A percentile compares a stretch with the other conserved stretches of the same genome.
Evolutionary conservation across 2,888 invertebrate genomes (phyloP).

Genomic region (Molanna angustata): DNA sequence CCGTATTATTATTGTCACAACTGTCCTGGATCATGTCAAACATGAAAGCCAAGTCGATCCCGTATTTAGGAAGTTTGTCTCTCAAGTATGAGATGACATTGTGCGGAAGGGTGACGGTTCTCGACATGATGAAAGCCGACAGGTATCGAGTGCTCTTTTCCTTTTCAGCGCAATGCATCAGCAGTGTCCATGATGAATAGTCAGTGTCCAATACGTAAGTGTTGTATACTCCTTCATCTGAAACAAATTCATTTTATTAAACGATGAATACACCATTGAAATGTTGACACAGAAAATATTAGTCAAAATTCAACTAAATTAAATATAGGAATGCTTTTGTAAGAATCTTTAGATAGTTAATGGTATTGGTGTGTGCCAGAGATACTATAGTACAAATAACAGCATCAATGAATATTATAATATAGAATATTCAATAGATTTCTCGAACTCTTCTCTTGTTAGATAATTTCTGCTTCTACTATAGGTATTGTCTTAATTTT

Average conservation of each 20-base stretch:
- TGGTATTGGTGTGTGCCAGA: background rate
- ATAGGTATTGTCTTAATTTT: no score
- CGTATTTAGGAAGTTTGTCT: conserved; percentile 75
- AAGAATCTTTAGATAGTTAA: no score
- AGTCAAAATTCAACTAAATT: no score
- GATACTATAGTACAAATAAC: background rate
- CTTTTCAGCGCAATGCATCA: conserved; percentile 86
- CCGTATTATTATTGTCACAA: conserved; percentile 46
- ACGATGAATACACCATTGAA: no score
- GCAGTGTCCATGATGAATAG: conserved; percentile 76
- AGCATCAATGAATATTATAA: background rate
- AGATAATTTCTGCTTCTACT: no score
- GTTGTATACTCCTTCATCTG: conserved; percentile 86
- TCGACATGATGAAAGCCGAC: conserved; percentile 78
- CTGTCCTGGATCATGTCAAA: conserved; percentile 76
- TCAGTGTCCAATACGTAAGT: conserved; percentile 84
- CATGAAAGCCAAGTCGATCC: conserved; percentile 82
- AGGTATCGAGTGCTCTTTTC: conserved; percentile 73
- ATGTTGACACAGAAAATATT: no score
- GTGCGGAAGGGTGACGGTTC: conserved; percentile 54
- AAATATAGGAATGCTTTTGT: no score
- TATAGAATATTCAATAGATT: no score
- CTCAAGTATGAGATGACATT: conserved; percentile 75
- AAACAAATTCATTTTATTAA: no score
- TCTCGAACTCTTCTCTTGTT: no score